Base-by-base conservation (phyloP, 1,140 invertebrate genomes). In the Laupala kohalensis region DNA sequence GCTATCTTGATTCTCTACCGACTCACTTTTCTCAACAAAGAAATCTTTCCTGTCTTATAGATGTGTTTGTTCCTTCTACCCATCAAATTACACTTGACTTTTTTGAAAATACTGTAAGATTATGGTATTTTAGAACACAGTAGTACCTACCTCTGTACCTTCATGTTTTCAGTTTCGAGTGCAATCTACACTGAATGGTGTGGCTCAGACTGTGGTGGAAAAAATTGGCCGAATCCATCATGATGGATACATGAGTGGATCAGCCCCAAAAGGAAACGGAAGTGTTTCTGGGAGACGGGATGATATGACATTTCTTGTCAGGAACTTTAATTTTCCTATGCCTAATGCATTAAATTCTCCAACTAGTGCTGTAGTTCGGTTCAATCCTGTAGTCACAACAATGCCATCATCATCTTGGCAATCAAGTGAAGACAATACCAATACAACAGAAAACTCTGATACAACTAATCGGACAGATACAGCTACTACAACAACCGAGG, bases 171-270 rank as follows among this genome's bases (percentile, higher is more conserved):
- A 94, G 84, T 96, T 96, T 80, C 80, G 89, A 64, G 86, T 88
- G 62, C 91, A 95, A 77, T 86, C 89, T 0, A 92, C 92, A 5
- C 81, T 95, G 69, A 90, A 86, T 29, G 89, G 90, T 26, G 92
- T 95, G 37, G 92, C 92, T 37, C 93, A 96, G 82, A 90, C 91
- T 3, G 92, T 94, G 0, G 87, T 96, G 0, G 90, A 95, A 77
- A 92, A 92, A 82, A 88, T 93, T 9, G 91, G 92, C 5, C 81
- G 92, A 67, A 87, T 92, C 70, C 94, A 96, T 78, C 89, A 94
- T 73, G 91, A 95, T 70, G 86, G 87, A 70, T 94, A 88, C 76
- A 88, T 92, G 81, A 87, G 85, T 70, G 86, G 84, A 70, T 83
- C 82, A 6, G 70, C 73, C 24, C 70, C 72, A 4, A 24, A 37